phyloP scores from a whole-genome alignment of 2,888 invertebrate species.

The Willowsia nigromaculata region DNA sequence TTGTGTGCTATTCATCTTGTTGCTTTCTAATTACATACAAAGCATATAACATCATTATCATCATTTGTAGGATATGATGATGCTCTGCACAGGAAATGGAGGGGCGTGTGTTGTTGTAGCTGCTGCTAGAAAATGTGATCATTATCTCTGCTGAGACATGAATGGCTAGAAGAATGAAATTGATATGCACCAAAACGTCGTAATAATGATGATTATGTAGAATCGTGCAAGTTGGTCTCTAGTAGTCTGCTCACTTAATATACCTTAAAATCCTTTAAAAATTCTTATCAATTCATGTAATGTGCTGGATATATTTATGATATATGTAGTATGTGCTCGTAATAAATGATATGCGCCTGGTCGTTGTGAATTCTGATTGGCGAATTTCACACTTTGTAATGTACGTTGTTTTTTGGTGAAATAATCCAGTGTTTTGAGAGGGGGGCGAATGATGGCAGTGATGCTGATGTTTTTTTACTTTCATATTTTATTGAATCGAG shows the following conservation, averaged over 20 bases:
- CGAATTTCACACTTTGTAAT: slow-evolving; percentile 14
- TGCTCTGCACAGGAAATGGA: slow-evolving; percentile 50
- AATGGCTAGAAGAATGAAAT: slow-evolving; percentile 46
- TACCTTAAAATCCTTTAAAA: slow-evolving; percentile 33
- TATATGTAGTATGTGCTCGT: no score
- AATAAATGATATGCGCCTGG: neutral
- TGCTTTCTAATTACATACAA: slow-evolving; percentile 66
- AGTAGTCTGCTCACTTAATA: slow-evolving; percentile 4
- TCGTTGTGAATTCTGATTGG: slow-evolving; percentile 23
- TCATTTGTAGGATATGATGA: slow-evolving; percentile 9
- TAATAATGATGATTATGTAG: slow-evolving; percentile 42
- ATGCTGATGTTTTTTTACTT: neutral
- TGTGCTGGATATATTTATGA: slow-evolving; percentile 1
- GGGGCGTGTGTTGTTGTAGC: slow-evolving; percentile 48
- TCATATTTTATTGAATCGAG: slow-evolving; percentile 20
- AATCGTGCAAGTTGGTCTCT: slow-evolving; percentile 23
- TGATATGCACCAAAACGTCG: slow-evolving; percentile 43
- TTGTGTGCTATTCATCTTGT: slow-evolving; percentile 60
- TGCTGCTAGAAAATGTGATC: slow-evolving; percentile 51
- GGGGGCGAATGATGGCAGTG: neutral
- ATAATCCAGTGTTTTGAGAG: neutral
- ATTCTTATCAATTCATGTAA: slow-evolving; percentile 25
- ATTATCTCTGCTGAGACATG: slow-evolving; percentile 58
- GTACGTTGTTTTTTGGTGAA: neutral
- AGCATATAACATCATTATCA: slow-evolving; percentile 49